Evolutionary conservation across 1,140 invertebrate species (phyloP).

Genomic region (Cotesia chilonis): DNA sequence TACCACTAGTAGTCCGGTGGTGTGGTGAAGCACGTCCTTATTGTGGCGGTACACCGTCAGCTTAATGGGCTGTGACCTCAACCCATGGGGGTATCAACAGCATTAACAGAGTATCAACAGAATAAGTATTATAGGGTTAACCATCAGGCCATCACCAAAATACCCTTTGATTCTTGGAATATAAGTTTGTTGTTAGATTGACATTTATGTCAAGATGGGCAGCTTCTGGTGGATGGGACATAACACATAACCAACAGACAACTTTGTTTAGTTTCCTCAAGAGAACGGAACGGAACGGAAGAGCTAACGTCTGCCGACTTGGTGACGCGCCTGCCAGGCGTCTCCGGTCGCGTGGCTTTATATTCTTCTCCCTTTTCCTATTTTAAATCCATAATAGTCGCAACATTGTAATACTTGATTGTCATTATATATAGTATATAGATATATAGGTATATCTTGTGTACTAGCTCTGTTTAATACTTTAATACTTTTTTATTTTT

Average conservation of each 20-base stretch:
- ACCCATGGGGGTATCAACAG: not conserved
- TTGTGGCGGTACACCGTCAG: conserved; percentile 53
- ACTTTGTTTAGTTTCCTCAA: conserved; percentile 57
- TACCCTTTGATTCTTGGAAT: too few relatives aligned
- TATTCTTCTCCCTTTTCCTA: conserved; percentile 13
- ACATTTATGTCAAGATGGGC: conserved; percentile 10
- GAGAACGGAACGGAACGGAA: conserved; percentile 26
- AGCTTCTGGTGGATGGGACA: conserved; percentile 8
- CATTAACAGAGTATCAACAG: not conserved
- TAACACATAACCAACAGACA: conserved; percentile 31
- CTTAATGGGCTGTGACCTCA: conserved; percentile 62
- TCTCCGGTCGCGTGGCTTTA: conserved; percentile 65
- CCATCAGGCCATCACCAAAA: too few relatives aligned
- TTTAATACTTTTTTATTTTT: not conserved
- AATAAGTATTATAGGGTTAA: too few relatives aligned
- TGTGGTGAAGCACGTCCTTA: conserved; percentile 54
- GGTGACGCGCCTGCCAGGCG: conserved; percentile 59
- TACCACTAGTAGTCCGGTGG: conserved; percentile 49
- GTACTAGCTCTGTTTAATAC: not conserved
- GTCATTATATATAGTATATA: not conserved
- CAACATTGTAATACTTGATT: conserved; percentile 17
- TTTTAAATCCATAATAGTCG: conserved; percentile 47
- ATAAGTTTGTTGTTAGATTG: too few relatives aligned
- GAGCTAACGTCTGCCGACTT: conserved; percentile 52
- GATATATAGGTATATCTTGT: not conserved